Evolutionary conservation across 2,888 invertebrate species (phyloP).

Genomic region (Eulithis testata): DNA sequence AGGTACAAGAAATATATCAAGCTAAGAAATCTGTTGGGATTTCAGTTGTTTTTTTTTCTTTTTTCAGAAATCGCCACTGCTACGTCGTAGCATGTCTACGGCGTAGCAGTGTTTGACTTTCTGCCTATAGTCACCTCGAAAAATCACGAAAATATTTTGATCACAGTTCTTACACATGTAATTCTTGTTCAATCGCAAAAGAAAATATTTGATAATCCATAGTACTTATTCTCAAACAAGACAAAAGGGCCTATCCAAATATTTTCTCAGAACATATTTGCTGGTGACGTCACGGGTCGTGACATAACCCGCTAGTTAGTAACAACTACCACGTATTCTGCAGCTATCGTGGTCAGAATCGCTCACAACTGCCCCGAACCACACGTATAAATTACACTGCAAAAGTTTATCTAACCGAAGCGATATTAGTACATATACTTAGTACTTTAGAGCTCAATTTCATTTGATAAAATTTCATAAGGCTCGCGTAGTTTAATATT

Average conservation of each 20-base stretch:
- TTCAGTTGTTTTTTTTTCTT: too few species aligned
- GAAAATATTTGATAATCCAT: slow-evolving; percentile 4
- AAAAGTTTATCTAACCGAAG: neutral
- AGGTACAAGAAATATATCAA: too few species aligned
- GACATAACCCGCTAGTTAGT: slow-evolving; percentile 28
- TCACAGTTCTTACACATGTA: neutral
- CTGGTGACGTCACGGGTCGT: slow-evolving; percentile 37
- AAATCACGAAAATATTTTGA: neutral
- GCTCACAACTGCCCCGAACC: slow-evolving; percentile 11
- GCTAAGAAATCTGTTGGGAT: too few species aligned
- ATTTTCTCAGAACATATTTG: slow-evolving; percentile 26
- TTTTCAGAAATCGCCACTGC: too few species aligned
- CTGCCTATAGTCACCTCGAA: too few species aligned
- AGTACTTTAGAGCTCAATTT: neutral
- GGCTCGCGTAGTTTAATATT: neutral
- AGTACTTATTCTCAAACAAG: slow-evolving; percentile 11
- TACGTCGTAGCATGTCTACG: too few species aligned
- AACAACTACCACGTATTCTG: slow-evolving; percentile 7
- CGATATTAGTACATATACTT: neutral
- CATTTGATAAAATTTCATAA: neutral
- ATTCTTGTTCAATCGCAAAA: neutral
- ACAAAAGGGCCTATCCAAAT: slow-evolving; percentile 12
- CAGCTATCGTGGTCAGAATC: slow-evolving; percentile 25
- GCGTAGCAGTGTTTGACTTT: too few species aligned
- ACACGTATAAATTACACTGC: slow-evolving; percentile 1